Base-by-base conservation (phyloP, 2,113 vertebrate genomes). In the Geococcyx californianus region DNA sequence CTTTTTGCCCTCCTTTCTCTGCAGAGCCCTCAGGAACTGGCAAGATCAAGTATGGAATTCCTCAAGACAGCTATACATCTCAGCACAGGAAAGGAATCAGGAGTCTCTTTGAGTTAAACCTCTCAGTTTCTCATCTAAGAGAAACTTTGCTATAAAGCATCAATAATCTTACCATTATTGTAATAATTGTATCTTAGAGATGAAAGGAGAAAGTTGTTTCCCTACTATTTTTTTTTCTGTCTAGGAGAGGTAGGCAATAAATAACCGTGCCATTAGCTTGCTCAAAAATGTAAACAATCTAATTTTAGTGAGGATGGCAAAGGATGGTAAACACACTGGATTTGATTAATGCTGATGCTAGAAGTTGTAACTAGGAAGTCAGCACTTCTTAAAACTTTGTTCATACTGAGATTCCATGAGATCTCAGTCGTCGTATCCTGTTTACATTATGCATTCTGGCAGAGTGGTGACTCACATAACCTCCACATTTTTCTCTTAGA, bases 311-410 rank as follows among this genome's bases (percentile, higher is more conserved):
- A 63, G 55, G 78, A 93, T 10, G 26, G 59, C 56, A 92, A 75
- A 93, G 82, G 69, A 94, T 86, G 58, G 75, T 66, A 90, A 90
- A 84, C 94, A 76, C 33, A 40, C 45, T 12, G 26, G 28, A 45
- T 79, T 94, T 11, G 17, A 64, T 84, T 92, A 89, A 84, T 94
- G 89, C 90, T 95, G 87, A 96, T 91, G 83, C 85, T 87, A 52
- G 69, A 91, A 94, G 59, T 80, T 96, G 76, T 10, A 87, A 55
- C n/a, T 49, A 94, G 83, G 89, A 96, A 97, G 87, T 89, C 94
- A 96, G 92, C 93, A 93, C 42, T 94, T 94, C 83, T 95, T 70
- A 87, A 94, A 87, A 68, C 63, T 82, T 69, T 77, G 25, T 34
- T 96, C 70, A 25, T 72, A 89, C n/a, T 87, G 83, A 89, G 79